phyloP scores from a whole-genome alignment of 2,888 invertebrate species.

The Xanthia togata region DNA sequence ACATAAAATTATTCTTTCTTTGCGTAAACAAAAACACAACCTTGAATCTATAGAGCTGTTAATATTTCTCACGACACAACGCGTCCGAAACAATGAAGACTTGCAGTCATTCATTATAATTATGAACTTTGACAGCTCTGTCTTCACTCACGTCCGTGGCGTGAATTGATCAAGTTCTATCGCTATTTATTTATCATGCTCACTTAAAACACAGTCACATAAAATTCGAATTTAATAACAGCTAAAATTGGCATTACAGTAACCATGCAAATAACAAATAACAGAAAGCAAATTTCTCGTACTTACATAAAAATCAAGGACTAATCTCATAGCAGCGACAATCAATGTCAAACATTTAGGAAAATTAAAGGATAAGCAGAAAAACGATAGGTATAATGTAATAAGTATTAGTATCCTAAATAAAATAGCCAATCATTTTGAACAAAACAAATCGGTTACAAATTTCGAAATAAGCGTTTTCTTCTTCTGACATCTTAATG shows the following conservation, averaged over 20 bases:
- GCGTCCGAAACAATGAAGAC: slow-evolving; percentile 42
- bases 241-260: background rate
- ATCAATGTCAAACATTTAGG: no score
- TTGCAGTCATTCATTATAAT: slow-evolving; percentile 31
- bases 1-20: slow-evolving; percentile 34
- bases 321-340: no score
- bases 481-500: background rate
- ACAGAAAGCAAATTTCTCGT: no score
- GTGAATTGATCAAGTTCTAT: background rate
- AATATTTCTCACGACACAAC: slow-evolving; percentile 54
- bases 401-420: no score
- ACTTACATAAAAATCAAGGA: no score
- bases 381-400: no score
- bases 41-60: slow-evolving; percentile 56
- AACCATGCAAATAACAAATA: no score
- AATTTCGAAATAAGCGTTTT: slow-evolving; percentile 6
- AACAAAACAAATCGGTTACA: background rate
- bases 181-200: background rate
- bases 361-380: no score
- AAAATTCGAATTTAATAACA: background rate
- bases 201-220: background rate
- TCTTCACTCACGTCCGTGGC: background rate
- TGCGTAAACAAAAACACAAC: slow-evolving; percentile 53
- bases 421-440: background rate
- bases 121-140: slow-evolving; percentile 46